Evolutionary conservation across 1,140 invertebrate genomes (phyloP).

Genomic region (Ostrea denselamellosa): DNA sequence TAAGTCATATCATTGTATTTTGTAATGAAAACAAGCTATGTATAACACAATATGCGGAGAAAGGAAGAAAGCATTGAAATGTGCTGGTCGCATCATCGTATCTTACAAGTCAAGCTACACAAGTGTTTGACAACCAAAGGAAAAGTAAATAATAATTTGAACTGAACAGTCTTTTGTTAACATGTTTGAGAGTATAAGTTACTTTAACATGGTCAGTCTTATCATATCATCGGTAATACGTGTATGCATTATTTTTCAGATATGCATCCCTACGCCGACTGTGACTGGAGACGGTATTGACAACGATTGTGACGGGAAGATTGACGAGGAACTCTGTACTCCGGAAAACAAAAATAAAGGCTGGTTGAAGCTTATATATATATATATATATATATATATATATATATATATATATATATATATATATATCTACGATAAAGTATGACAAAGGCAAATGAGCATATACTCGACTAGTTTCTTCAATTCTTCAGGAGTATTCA

Average conservation of each 20-base stretch:
- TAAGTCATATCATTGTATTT: constrained; percentile 38
- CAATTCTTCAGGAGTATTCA: too few relatives aligned
- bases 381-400: too few relatives aligned
- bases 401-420: too few relatives aligned
- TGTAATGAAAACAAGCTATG: neutral
- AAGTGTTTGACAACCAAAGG: too few relatives aligned
- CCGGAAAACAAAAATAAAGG: constrained; percentile 20
- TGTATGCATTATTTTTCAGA: neutral
- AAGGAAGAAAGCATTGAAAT: neutral
- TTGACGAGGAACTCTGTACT: constrained; percentile 52
- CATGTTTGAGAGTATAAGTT: too few relatives aligned
- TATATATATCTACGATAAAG: too few relatives aligned
- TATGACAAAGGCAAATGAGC: too few relatives aligned
- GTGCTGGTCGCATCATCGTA: neutral
- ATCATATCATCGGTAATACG: neutral
- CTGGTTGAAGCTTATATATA: too few relatives aligned
- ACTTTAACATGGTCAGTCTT: neutral
- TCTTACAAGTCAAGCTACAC: too few relatives aligned
- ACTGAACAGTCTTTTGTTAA: too few relatives aligned
- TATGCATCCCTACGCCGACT: constrained; percentile 42
- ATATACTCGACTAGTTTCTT: too few relatives aligned
- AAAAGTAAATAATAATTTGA: neutral
- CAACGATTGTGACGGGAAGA: constrained; percentile 54
- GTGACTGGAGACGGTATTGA: constrained; percentile 47
- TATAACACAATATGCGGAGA: neutral